These are phyloP conservation scores for Calcarius lapponicus DNA, from an alignment of 2,797 vertebrate genomes.

Conservation along the genomic window DNA sequence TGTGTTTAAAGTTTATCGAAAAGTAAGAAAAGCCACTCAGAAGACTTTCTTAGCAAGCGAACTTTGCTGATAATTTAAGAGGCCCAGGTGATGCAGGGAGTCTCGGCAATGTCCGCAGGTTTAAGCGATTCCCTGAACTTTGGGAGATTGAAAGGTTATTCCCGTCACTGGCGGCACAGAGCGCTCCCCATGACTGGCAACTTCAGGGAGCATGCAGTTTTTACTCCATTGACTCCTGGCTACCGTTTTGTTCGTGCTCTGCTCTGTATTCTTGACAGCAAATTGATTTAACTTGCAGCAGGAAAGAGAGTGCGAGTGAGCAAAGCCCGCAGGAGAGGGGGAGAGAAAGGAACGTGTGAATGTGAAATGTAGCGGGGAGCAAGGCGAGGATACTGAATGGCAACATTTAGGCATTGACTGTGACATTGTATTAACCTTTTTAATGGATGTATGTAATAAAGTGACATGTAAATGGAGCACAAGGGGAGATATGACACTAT, in stretches of 20 bases:
- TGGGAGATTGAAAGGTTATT: background rate
- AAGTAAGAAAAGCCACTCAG: background rate
- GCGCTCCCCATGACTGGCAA: background rate
- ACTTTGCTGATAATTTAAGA: background rate
- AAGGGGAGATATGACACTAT: constrained; percentile 81
- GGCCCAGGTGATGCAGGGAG: background rate
- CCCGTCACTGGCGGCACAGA: background rate
- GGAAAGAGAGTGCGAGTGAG: background rate
- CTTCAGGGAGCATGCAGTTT: constrained; percentile 25
- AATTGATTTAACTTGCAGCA: constrained; percentile 66
- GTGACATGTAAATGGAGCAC: constrained; percentile 80
- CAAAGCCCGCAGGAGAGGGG: background rate
- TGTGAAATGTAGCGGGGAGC: constrained; percentile 43
- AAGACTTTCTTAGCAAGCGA: background rate
- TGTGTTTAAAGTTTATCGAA: background rate
- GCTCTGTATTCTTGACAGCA: constrained; percentile 70
- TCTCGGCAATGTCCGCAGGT: background rate
- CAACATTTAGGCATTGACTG: constrained; percentile 75
- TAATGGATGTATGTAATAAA: constrained; percentile 82
- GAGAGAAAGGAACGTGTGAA: constrained; percentile 60
- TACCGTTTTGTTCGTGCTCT: constrained; percentile 58
- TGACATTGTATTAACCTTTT: constrained; percentile 82
- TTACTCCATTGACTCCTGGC: constrained; percentile 66
- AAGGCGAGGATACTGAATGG: constrained; percentile 66
- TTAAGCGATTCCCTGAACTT: constrained; percentile 14